Evolutionary conservation across 2,113 vertebrate genomes (phyloP).

Genomic region (Steatornis caripensis): DNA sequence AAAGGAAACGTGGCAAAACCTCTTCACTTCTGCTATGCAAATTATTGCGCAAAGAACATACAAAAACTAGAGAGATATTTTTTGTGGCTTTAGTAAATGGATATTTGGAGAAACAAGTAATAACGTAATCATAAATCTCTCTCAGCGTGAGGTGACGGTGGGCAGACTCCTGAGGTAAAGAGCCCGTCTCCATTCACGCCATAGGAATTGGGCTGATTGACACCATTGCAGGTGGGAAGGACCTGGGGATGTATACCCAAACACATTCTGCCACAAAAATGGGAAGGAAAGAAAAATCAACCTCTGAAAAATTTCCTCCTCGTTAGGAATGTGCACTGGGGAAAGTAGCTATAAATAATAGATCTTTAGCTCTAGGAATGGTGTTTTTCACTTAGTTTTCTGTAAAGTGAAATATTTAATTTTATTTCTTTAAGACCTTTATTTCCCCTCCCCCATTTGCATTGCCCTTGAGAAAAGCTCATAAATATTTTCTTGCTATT

Average conservation of each 20-base stretch:
- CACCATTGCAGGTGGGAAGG: neutral
- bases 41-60: neutral
- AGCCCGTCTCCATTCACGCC: rapidly evolving
- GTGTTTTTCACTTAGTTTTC: neutral
- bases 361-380: neutral
- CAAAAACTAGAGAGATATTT: neutral
- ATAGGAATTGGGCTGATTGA: neutral
- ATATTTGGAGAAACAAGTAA: neutral
- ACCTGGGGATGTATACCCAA: neutral
- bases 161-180: neutral
- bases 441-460: neutral
- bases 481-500: constrained; percentile 37
- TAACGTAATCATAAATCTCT: neutral
- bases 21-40: neutral
- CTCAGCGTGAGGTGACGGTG: neutral
- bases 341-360: neutral
- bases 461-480: neutral
- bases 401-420: neutral
- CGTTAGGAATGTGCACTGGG: neutral
- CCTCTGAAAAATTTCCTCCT: neutral
- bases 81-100: neutral
- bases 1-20: neutral
- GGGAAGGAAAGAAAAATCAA: neutral
- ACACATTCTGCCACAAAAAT: neutral
- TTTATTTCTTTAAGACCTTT: constrained; percentile 14